Percentiles rank a stretch among this genome's conserved stretches.
Evolutionary conservation across 2,888 invertebrate genomes (phyloP).

Genomic region (Antitype chi): DNA sequence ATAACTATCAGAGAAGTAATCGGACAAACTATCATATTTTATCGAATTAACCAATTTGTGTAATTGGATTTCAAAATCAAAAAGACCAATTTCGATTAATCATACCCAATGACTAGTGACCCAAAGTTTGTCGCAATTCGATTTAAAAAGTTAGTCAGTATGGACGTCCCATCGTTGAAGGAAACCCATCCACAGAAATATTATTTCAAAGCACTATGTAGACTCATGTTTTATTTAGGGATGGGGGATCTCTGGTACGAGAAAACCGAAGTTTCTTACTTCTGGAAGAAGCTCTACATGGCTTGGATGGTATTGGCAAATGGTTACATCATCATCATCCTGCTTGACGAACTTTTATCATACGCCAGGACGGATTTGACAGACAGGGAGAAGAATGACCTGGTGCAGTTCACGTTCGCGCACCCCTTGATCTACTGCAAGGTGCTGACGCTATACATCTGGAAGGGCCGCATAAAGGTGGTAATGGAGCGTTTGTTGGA

Average conservation of each 20-base stretch:
- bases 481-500: conserved; percentile 76
- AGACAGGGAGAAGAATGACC: conserved; percentile 73
- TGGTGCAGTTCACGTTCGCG: conserved; percentile 73
- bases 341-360: conserved; percentile 72
- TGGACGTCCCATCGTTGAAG: conserved; percentile 57
- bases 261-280: conserved; percentile 48
- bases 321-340: conserved; percentile 64
- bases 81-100: conserved; percentile 39
- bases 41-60: conserved; percentile 60
- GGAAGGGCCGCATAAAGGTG: conserved; percentile 68
- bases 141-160: conserved; percentile 30
- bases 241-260: conserved; percentile 78
- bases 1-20: conserved; percentile 38
- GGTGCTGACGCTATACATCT: conserved; percentile 70
- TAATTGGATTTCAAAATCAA: conserved; percentile 52
- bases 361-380: conserved; percentile 72
- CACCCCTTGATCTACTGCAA: conserved; percentile 73
- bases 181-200: conserved; percentile 73
- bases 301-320: conserved; percentile 73
- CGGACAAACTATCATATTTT: conserved; percentile 52
- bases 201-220: conserved; percentile 73
- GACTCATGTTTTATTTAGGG: conserved; percentile 72
- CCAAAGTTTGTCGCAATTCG: conserved; percentile 32
- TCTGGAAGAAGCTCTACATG: conserved; percentile 64
- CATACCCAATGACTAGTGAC: conserved; percentile 32